Evolutionary conservation across 2,888 invertebrate species (phyloP).

Genomic region (Lathronympha strigana): DNA sequence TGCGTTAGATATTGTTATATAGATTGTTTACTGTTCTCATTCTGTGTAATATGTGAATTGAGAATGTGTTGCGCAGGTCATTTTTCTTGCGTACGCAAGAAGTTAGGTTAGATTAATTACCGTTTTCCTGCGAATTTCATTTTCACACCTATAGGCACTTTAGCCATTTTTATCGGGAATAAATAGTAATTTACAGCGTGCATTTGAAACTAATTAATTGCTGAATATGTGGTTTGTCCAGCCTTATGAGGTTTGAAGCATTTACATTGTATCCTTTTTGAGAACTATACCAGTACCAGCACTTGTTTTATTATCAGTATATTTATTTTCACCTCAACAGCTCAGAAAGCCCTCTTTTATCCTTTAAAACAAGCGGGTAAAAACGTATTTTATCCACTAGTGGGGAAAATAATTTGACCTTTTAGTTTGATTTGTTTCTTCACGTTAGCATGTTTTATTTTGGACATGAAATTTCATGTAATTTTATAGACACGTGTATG

Average conservation of each 20-base stretch:
- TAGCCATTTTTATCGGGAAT: constrained; percentile 12
- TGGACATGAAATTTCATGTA: too few species aligned
- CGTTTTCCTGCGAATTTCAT: constrained; percentile 35
- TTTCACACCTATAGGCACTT: constrained; percentile 34
- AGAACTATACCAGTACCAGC: background rate
- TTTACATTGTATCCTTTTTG: constrained; percentile 6
- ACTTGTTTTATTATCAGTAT: too few species aligned
- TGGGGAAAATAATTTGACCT: too few species aligned
- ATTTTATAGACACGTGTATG: too few species aligned
- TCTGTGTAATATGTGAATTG: constrained; percentile 12
- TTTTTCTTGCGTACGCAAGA: constrained; percentile 20
- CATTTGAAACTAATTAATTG: constrained; percentile 27
- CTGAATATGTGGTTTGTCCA: constrained; percentile 1
- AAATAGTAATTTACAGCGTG: constrained; percentile 18
- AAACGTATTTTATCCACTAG: too few species aligned
- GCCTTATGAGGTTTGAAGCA: background rate
- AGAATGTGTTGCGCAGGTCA: constrained; percentile 26
- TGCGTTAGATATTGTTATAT: too few species aligned
- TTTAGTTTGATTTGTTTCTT: too few species aligned
- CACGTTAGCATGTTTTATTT: too few species aligned
- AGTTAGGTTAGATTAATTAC: constrained; percentile 39
- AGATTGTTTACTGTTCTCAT: constrained; percentile 16
- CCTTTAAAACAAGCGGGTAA: too few species aligned
- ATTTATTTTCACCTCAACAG: too few species aligned
- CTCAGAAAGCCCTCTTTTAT: too few species aligned